phyloP scores from a whole-genome alignment of 2,888 invertebrate genomes.

The Vesta saturnalis region DNA sequence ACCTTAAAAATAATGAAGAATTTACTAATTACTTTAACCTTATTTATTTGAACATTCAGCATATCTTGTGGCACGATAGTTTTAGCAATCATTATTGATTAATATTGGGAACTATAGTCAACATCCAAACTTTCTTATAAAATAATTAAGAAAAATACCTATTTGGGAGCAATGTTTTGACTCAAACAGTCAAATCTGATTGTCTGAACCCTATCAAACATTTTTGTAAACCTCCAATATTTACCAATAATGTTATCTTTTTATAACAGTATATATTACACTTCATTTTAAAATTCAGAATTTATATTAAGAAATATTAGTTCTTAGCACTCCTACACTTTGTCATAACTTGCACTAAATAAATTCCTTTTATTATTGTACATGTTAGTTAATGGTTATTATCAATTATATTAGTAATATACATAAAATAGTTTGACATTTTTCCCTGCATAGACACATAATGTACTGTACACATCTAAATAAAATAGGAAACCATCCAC shows the following conservation, averaged over 20 bases:
- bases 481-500: conserved; percentile 19
- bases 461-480: neutral
- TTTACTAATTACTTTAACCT: conserved; percentile 36
- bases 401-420: conserved; percentile 11
- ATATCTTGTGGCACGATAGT: conserved; percentile 38
- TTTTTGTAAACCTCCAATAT: neutral
- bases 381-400: conserved; percentile 9
- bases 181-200: conserved; percentile 36
- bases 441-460: neutral
- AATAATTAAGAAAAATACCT: conserved; percentile 25
- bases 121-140: conserved; percentile 10
- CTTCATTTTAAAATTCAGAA: conserved; percentile 29
- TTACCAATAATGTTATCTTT: conserved; percentile 20
- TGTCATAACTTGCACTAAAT: conserved; percentile 39
- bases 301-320: neutral
- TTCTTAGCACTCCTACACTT: conserved; percentile 26
- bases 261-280: conserved; percentile 25
- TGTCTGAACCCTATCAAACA: conserved; percentile 34
- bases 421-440: conserved; percentile 7
- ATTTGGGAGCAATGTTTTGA: conserved; percentile 26
- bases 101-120: conserved; percentile 11
- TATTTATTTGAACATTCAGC: conserved; percentile 38
- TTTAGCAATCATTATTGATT: conserved; percentile 28
- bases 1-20: conserved; percentile 41
- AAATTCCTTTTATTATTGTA: conserved; percentile 28